These are phyloP conservation scores for Centruroides sculpturatus DNA, from an alignment of 1,140 invertebrate genomes.

Conservation along the genomic window DNA sequence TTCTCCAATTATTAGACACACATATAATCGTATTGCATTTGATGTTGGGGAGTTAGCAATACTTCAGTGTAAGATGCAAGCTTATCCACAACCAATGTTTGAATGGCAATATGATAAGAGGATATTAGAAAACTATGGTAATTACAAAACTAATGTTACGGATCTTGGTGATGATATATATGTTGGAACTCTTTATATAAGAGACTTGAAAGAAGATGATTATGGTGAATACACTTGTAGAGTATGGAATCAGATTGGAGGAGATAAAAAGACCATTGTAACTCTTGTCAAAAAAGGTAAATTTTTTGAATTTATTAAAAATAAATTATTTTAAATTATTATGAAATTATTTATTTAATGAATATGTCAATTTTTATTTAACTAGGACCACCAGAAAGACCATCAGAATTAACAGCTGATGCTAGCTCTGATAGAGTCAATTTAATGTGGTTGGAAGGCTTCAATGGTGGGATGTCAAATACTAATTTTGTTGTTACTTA, in stretches of 20 bases:
- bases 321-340: too few relatives aligned
- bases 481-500: slow-evolving; percentile 62
- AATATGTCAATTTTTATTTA: not conserved
- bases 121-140: slow-evolving; percentile 51
- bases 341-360: not conserved
- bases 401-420: slow-evolving; percentile 41
- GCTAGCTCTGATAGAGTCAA: slow-evolving; percentile 49
- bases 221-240: slow-evolving; percentile 82
- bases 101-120: slow-evolving; percentile 64
- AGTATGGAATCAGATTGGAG: slow-evolving; percentile 58
- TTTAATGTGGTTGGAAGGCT: slow-evolving; percentile 68
- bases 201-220: slow-evolving; percentile 52
- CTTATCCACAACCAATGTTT: slow-evolving; percentile 80
- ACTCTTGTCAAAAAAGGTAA: slow-evolving; percentile 33
- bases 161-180: slow-evolving; percentile 71
- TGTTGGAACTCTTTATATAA: slow-evolving; percentile 58
- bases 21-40: slow-evolving; percentile 76
- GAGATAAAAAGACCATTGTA: slow-evolving; percentile 50
- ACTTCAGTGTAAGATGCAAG: slow-evolving; percentile 73
- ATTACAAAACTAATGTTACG: slow-evolving; percentile 71
- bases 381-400: slow-evolving; percentile 59
- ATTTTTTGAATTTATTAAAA: not conserved
- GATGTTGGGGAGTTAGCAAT: slow-evolving; percentile 67
- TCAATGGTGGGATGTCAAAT: slow-evolving; percentile 68
- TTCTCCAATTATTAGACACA: slow-evolving; percentile 65